phyloP scores from a whole-genome alignment of 53 echinoderm and acorn worm genomes.

The Luidia sarsii region DNA sequence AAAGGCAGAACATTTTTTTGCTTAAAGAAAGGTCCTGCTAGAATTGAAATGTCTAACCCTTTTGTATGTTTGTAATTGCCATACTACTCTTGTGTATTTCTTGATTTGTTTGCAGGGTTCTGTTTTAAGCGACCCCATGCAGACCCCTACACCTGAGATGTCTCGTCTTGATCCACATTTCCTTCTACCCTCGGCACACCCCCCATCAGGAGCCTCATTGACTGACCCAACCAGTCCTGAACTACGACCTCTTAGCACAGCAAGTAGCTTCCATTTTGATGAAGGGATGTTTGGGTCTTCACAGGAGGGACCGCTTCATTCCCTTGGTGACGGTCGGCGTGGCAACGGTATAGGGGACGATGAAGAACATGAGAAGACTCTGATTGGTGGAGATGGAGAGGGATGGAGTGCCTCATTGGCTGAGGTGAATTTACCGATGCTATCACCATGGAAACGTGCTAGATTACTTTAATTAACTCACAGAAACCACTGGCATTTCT shows the following conservation, averaged over 20 bases:
- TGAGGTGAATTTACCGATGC: constrained; percentile 1
- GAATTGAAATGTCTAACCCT: too few relatives aligned
- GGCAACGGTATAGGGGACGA: constrained; percentile 35
- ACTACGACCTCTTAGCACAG: constrained; percentile 33
- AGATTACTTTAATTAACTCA: too few relatives aligned
- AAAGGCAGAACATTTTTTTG: too few relatives aligned
- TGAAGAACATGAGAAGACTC: constrained; percentile 16
- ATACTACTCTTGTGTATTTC: too few relatives aligned
- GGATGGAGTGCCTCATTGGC: background rate
- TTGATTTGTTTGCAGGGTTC: constrained; percentile 11
- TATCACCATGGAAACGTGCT: too few relatives aligned
- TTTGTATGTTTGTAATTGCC: too few relatives aligned
- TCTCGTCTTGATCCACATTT: constrained; percentile 37
- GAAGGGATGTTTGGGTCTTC: constrained; percentile 36
- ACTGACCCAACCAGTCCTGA: constrained; percentile 34
- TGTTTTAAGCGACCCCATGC: constrained; percentile 18
- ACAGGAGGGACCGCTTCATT: constrained; percentile 33
- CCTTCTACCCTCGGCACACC: constrained; percentile 14
- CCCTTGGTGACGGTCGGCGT: background rate
- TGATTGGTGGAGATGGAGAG: background rate
- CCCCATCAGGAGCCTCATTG: constrained; percentile 1
- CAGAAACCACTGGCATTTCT: too few relatives aligned
- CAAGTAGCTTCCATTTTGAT: constrained; percentile 62
- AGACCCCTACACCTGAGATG: constrained; percentile 37
- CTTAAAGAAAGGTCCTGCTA: too few relatives aligned